Evolutionary conservation across 2,888 invertebrate species (phyloP), one percentile per base, ranked within the genome.

Genomic region (Spodoptera picta): DNA sequence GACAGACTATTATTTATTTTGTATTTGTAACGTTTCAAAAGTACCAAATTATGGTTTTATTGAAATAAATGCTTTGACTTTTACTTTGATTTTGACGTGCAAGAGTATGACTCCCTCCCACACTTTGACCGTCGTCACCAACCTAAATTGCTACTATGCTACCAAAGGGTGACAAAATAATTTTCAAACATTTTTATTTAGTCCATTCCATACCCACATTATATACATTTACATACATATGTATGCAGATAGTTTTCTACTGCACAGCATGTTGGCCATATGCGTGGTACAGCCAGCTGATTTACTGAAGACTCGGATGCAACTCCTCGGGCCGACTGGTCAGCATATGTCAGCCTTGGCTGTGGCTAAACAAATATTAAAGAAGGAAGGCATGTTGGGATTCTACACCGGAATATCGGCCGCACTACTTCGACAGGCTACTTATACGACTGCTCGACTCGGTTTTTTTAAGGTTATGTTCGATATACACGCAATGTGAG

Each of bases 401-500:
- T 93, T 99, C 69, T 99, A 99, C 88, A 96, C 96, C 41, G 99
- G 99, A 0, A 93, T 99, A 4, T 97, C 98, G 0, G 98, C 98
- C 2, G 99, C 98, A 0, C 93, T 99, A 47, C 93, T 99, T 73
- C 95, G 99, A 60, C 99, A 99, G 88, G 99, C 99, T 0, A 99
- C 99, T 0, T 99, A 99, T 88, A 99, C 99, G 0, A 99, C 99
- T 0, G 97, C 98, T 0, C 95, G 99, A 67, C 95, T 99, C 61
- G 99, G 99, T 54, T 96, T 98, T 75, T 99, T 98, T 88, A 97
- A 98, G 12, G 97, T 96, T 89, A 90, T 99, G 2, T 97, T 98
- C 83, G 98, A 76, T 10, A 42, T 19, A n/a, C 43, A 77, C 23
- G 70, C 68, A 61, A 7, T 27, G 76, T 76, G 52, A 56, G 68